Percentiles rank a stretch among this genome's conserved stretches.
phyloP scores from a whole-genome alignment of 53 echinoderm and acorn worm species.

The Mesocentrotus franciscanus region DNA sequence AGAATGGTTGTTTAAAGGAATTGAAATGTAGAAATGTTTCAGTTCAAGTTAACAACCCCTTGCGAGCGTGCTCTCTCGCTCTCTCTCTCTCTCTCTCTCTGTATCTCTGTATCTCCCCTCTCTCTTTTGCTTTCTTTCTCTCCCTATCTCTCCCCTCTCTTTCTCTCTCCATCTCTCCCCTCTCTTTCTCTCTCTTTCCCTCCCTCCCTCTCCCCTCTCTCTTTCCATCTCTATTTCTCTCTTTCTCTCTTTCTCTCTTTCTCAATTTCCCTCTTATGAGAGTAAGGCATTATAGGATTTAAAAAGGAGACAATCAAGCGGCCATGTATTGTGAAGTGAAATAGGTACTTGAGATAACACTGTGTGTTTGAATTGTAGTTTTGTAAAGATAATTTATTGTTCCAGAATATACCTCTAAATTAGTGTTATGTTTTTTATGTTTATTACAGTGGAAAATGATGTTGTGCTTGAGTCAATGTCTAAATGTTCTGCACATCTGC shows the following conservation, averaged over 20 bases:
- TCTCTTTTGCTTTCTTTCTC: background rate
- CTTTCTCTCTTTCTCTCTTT: background rate
- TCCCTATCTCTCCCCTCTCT: background rate
- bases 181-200: background rate
- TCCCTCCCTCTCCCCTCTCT: background rate
- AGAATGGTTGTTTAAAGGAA: background rate
- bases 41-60: background rate
- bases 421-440: background rate
- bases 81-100: background rate
- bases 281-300: background rate
- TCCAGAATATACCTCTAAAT: slow-evolving; percentile 52
- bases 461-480: background rate
- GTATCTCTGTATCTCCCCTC: background rate
- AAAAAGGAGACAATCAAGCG: background rate
- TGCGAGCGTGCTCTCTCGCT: background rate
- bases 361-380: slow-evolving; percentile 21
- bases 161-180: background rate
- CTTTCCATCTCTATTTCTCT: background rate
- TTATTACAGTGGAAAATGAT: background rate
- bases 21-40: background rate
- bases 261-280: background rate
- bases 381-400: slow-evolving; percentile 54
- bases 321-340: background rate
- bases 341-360: background rate
- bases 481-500: background rate